Conservation (phyloP, 2,797 vertebrate genomes). For the Tapirus indicus region DNA sequence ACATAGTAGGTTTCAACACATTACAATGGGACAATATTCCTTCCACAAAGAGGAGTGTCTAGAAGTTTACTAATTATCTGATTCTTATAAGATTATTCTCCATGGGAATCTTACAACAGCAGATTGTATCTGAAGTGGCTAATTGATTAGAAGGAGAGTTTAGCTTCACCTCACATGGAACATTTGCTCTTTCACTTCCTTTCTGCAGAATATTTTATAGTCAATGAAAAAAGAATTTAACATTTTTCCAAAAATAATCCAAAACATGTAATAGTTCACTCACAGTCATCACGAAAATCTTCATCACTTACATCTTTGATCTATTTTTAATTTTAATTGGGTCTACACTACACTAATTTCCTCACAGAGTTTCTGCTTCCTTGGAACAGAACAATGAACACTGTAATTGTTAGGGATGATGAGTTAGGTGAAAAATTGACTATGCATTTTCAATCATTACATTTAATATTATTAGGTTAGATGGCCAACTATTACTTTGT, state of each 20-base stretch:
- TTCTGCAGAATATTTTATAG: neutral
- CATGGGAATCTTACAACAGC: neutral
- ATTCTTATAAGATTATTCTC: neutral
- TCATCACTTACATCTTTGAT: neutral
- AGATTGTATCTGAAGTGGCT: neutral
- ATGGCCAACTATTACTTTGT: neutral
- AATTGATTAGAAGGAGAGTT: neutral
- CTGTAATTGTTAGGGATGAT: neutral
- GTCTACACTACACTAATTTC: neutral
- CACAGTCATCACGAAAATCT: neutral
- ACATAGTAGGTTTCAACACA: neutral
- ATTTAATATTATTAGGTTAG: neutral
- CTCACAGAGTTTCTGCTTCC: neutral
- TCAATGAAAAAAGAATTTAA: neutral
- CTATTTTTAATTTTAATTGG: neutral
- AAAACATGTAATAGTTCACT: neutral
- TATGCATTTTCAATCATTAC: neutral
- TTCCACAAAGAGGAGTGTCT: neutral
- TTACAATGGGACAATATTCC: neutral
- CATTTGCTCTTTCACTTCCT: neutral
- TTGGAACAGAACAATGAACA: neutral
- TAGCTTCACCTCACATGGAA: neutral
- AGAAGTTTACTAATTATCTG: neutral
- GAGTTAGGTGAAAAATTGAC: neutral
- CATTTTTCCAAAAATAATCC: conserved; percentile 39